A percentile compares a stretch with the other conserved stretches of the same genome.
Conservation (phyloP, 2,113 vertebrate species). For the Toxostoma redivivum region DNA sequence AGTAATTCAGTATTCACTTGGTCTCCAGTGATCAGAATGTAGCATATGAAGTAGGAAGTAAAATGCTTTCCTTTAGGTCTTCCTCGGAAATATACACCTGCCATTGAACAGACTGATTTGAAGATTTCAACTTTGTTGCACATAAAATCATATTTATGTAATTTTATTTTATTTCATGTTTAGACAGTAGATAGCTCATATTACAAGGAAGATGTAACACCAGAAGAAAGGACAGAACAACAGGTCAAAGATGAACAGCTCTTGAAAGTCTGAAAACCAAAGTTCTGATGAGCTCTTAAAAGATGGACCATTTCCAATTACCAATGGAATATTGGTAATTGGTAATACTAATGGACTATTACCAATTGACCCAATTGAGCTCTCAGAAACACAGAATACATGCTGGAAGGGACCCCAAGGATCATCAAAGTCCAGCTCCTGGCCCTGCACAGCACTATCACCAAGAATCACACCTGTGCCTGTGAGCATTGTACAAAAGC, state of each 20-base stretch:
- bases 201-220: not conserved
- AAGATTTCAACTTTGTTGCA: not conserved
- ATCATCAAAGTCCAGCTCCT: not conserved
- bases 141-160: not conserved
- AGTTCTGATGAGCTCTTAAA: not conserved
- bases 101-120: not conserved
- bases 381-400: not conserved
- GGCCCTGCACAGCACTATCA: not conserved
- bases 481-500: fast-evolving
- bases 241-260: not conserved
- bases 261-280: not conserved
- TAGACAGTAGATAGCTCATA: not conserved
- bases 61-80: not conserved
- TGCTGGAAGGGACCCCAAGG: not conserved
- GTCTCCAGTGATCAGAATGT: not conserved
- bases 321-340: not conserved
- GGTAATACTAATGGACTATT: not conserved
- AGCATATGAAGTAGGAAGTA: not conserved
- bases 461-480: too few relatives aligned
- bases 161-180: not conserved
- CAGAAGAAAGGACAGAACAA: not conserved
- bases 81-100: not conserved
- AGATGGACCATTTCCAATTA: not conserved
- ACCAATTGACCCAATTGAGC: not conserved
- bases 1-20: not conserved